phyloP scores from a whole-genome alignment of 2,888 invertebrate species.

The Macrophya annulata region DNA sequence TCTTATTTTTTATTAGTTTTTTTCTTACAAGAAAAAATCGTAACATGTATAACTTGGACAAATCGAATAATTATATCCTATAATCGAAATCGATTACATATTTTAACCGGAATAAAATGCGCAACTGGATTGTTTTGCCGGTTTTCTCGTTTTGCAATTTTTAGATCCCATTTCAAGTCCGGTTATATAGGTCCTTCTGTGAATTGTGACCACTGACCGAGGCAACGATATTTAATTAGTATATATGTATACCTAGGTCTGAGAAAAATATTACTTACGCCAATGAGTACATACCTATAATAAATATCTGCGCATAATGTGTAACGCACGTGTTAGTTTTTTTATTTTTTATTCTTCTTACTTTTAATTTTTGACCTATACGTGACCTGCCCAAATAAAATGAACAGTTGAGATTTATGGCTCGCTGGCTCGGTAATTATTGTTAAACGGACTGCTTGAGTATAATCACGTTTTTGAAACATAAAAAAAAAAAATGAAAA shows the following conservation, averaged over 20 bases:
- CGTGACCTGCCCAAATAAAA: constrained; percentile 12
- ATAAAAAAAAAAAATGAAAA: no score
- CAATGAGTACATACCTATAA: neutral
- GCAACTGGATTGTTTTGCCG: neutral
- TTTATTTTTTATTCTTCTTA: neutral
- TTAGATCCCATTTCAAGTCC: neutral
- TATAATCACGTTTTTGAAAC: constrained; percentile 14
- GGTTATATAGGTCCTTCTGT: neutral
- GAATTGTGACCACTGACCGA: neutral
- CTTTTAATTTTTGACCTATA: constrained; percentile 4
- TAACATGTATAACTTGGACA: neutral
- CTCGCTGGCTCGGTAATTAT: constrained; percentile 43
- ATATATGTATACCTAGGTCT: neutral
- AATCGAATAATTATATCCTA: neutral
- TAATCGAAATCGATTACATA: neutral
- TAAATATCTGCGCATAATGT: neutral
- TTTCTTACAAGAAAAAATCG: neutral
- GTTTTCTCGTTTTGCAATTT: neutral
- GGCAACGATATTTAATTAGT: constrained; percentile 8
- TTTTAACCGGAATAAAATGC: neutral
- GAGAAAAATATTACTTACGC: neutral
- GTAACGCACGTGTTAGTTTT: neutral
- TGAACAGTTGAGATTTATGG: constrained; percentile 29
- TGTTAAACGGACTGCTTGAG: neutral
- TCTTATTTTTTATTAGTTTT: neutral